Percentiles rank a stretch among this genome's conserved stretches.
Evolutionary conservation across 2,888 invertebrate genomes (phyloP).

Genomic region (Drosophila austrosaltans): DNA sequence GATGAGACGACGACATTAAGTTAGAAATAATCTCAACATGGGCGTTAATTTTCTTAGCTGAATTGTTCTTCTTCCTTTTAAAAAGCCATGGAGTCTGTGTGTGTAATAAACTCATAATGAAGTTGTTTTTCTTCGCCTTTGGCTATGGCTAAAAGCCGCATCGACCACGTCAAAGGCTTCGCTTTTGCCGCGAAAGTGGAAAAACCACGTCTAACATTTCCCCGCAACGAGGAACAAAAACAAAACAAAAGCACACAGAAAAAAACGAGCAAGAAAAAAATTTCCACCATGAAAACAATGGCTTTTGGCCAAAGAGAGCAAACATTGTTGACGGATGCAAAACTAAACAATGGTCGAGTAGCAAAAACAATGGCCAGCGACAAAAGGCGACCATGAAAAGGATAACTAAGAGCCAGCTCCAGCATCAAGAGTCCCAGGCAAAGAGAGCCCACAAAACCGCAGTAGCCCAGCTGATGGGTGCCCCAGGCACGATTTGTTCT

Average conservation of each 20-base stretch:
- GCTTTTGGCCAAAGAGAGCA: slow-evolving; percentile 41
- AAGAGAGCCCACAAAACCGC: not conserved
- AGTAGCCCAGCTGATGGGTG: not conserved
- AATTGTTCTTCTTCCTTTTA: slow-evolving; percentile 16
- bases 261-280: slow-evolving; percentile 6
- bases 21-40: slow-evolving; percentile 50
- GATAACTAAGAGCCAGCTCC: slow-evolving; percentile 37
- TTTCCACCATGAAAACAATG: slow-evolving; percentile 42
- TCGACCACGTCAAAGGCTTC: slow-evolving; percentile 45
- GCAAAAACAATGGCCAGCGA: slow-evolving; percentile 47
- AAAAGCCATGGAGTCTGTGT: not conserved
- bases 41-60: slow-evolving; percentile 64
- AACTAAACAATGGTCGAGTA: slow-evolving; percentile 48
- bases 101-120: slow-evolving; percentile 58
- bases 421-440: not conserved
- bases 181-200: slow-evolving; percentile 31
- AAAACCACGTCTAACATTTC: slow-evolving; percentile 33
- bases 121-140: slow-evolving; percentile 53
- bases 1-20: slow-evolving; percentile 42
- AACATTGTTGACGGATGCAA: slow-evolving; percentile 28
- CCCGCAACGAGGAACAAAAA: slow-evolving; percentile 29
- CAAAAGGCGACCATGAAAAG: slow-evolving; percentile 51
- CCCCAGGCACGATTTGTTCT: slow-evolving; percentile 1
- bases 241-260: slow-evolving; percentile 31
- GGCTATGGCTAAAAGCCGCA: slow-evolving; percentile 19